Percentiles rank a stretch among this genome's conserved stretches.
phyloP scores from a whole-genome alignment of 1,140 invertebrate species.

The Drosophila oshimai region DNA sequence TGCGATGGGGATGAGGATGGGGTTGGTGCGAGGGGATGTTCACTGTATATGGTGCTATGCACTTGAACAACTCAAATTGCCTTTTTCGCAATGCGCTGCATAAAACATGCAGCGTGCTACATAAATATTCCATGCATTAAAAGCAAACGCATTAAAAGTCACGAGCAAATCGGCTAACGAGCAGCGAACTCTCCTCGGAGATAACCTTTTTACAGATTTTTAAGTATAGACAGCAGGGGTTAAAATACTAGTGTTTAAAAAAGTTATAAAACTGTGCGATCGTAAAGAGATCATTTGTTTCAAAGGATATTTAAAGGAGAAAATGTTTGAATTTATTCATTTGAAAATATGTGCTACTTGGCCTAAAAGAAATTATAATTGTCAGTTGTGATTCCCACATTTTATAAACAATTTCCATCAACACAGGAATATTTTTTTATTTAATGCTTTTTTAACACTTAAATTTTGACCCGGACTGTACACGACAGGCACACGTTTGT shows the following conservation, averaged over 20 bases:
- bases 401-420: no score
- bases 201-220: slow-evolving; percentile 67
- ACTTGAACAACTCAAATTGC: slow-evolving; percentile 66
- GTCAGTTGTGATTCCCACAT: no score
- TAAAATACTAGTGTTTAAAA: neutral
- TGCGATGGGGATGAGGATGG: slow-evolving; percentile 1
- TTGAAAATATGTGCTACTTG: no score
- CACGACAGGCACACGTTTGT: neutral
- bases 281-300: neutral
- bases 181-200: slow-evolving; percentile 45
- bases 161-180: slow-evolving; percentile 38
- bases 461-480: neutral
- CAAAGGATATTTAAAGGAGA: no score
- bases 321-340: no score
- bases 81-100: slow-evolving; percentile 50
- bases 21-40: slow-evolving; percentile 20
- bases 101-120: slow-evolving; percentile 64
- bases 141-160: slow-evolving; percentile 66
- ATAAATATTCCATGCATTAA: slow-evolving; percentile 67
- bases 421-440: no score
- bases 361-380: no score
- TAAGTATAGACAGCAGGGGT: slow-evolving; percentile 7
- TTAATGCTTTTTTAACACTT: neutral
- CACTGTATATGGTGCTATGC: slow-evolving; percentile 58
- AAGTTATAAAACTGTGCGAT: no score